Conservation (phyloP, 2,888 invertebrate genomes). For the Tridacna gigas region DNA sequence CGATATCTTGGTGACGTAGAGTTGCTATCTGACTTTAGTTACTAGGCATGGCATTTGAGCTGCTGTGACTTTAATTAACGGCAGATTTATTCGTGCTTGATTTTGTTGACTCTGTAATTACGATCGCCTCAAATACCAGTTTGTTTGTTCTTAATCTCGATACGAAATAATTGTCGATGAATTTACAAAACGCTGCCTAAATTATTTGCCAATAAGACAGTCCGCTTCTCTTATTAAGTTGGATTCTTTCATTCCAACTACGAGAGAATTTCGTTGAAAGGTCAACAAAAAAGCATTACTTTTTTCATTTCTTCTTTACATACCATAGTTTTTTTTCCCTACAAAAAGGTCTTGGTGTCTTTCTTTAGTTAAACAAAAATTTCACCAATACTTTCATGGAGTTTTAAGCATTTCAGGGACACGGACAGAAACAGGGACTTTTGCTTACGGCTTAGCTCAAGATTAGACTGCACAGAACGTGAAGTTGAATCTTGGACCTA, state of each 20-base stretch:
- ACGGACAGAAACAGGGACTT: too few relatives aligned
- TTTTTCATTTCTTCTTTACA: too few relatives aligned
- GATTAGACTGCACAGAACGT: too few relatives aligned
- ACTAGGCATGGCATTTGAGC: conserved; percentile 12
- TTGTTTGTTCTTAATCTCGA: conserved; percentile 11
- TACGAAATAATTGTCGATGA: neutral
- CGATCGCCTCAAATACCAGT: conserved; percentile 50
- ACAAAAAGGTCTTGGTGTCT: too few relatives aligned
- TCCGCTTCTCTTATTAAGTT: neutral
- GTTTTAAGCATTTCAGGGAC: too few relatives aligned
- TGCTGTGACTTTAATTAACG: conserved; percentile 42
- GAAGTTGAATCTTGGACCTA: too few relatives aligned
- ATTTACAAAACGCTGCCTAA: neutral
- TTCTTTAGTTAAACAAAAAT: too few relatives aligned
- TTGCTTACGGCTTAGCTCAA: too few relatives aligned
- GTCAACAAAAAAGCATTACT: neutral
- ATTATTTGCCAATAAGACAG: conserved; percentile 1
- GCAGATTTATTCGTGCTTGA: conserved; percentile 50
- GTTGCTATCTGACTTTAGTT: conserved; percentile 2
- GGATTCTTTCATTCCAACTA: neutral
- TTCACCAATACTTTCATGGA: too few relatives aligned
- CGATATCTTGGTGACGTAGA: conserved; percentile 23
- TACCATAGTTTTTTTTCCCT: too few relatives aligned
- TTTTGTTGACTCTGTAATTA: conserved; percentile 56
- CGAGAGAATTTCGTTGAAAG: neutral